phyloP scores from a whole-genome alignment of 1,140 invertebrate genomes.

The Ostrea denselamellosa region DNA sequence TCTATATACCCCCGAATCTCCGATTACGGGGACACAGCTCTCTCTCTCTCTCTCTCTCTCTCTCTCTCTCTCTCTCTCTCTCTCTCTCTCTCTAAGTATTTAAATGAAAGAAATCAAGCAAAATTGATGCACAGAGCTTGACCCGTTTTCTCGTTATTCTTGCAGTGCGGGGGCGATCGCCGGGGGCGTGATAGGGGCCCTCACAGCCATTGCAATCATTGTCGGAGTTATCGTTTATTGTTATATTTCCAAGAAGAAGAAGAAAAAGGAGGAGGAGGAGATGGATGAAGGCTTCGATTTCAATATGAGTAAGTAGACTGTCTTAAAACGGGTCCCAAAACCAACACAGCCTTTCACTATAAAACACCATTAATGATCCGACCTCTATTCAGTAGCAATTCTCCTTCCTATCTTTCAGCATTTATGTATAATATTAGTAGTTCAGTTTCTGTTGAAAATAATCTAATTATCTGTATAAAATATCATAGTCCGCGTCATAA shows the following conservation, averaged over 20 bases:
- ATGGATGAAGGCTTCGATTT: conserved; percentile 16
- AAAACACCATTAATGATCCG: background rate
- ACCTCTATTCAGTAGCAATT: background rate
- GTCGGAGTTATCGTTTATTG: conserved; percentile 9
- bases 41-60: too few relatives aligned
- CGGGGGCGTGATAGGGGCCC: conserved; percentile 20
- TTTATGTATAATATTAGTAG: conserved; percentile 28
- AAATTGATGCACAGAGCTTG: too few relatives aligned
- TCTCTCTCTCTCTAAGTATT: too few relatives aligned
- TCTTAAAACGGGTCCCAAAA: conserved; percentile 17
- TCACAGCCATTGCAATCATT: background rate
- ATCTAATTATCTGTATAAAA: background rate
- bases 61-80: too few relatives aligned
- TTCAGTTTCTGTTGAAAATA: background rate
- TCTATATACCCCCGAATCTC: too few relatives aligned
- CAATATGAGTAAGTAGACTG: conserved; percentile 2
- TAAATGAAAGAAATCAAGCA: too few relatives aligned
- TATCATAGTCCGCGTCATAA: background rate
- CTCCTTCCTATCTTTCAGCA: background rate
- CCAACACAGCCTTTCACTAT: background rate
- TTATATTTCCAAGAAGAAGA: conserved; percentile 20
- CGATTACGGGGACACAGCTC: too few relatives aligned
- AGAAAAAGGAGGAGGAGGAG: conserved; percentile 6
- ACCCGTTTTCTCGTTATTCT: background rate
- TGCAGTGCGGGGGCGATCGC: conserved; percentile 31